These are phyloP conservation scores for Melitaea athalia DNA, from an alignment of 2,888 invertebrate genomes.

Conservation along the genomic window DNA sequence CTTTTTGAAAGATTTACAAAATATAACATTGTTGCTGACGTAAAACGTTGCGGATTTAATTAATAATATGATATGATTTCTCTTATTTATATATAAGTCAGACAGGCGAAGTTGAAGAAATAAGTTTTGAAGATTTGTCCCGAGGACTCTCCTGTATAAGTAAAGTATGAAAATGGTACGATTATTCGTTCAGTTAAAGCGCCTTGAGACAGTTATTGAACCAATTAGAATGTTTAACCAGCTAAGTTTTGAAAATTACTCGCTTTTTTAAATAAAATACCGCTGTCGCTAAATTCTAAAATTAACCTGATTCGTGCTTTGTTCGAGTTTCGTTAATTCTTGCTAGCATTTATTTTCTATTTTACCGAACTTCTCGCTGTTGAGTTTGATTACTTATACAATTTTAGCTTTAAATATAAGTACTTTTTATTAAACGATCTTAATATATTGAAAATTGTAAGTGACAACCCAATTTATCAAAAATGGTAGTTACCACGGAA, in stretches of 20 bases:
- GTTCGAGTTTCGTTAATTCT: background rate
- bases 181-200: constrained; percentile 32
- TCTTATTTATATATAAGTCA: constrained; percentile 23
- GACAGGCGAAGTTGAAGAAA: constrained; percentile 27
- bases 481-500: background rate
- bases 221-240: constrained; percentile 24
- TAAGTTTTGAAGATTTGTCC: constrained; percentile 30
- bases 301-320: background rate
- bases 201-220: constrained; percentile 25
- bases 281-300: too few species aligned
- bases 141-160: constrained; percentile 25
- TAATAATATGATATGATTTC: constrained; percentile 27
- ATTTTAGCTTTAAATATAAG: too few species aligned
- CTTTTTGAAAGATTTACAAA: background rate
- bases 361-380: too few species aligned
- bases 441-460: too few species aligned
- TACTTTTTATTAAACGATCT: too few species aligned
- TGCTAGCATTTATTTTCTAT: too few species aligned
- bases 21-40: constrained; percentile 2
- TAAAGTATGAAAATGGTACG: constrained; percentile 31
- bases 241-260: constrained; percentile 10
- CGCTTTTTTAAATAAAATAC: background rate
- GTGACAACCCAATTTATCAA: too few species aligned
- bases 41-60: constrained; percentile 22
- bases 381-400: too few species aligned